Conservation (phyloP, 2,888 invertebrate species). For the Lithophane ornitopus region DNA sequence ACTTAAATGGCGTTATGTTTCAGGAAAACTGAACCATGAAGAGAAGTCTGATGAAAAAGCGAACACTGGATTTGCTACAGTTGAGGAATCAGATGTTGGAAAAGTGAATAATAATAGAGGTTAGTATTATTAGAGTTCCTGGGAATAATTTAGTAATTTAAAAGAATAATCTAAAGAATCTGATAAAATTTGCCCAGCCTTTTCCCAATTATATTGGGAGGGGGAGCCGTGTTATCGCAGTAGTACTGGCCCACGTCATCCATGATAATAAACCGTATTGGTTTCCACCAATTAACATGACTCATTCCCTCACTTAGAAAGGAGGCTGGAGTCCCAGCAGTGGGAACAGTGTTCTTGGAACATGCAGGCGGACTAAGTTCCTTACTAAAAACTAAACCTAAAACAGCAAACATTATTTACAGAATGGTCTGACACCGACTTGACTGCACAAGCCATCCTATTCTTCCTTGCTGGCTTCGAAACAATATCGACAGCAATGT, state of each 20-base stretch:
- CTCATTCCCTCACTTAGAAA: neutral
- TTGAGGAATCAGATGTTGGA: conserved; percentile 80
- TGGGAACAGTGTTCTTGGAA: neutral
- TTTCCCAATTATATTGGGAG: neutral
- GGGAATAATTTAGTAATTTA: neutral
- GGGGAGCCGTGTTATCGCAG: neutral
- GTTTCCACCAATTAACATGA: neutral
- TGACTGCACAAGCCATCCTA: conserved; percentile 86
- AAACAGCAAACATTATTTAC: neutral
- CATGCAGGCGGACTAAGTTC: neutral
- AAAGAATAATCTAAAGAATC: neutral
- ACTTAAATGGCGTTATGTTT: conserved; percentile 5
- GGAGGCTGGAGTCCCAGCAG: neutral
- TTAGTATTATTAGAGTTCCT: conserved; percentile 35
- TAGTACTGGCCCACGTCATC: neutral
- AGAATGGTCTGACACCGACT: conserved; percentile 83
- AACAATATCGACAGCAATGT: conserved; percentile 83
- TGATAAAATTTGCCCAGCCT: neutral
- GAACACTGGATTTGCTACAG: conserved; percentile 80
- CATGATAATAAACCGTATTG: neutral
- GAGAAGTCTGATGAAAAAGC: conserved; percentile 62
- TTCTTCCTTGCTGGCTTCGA: conserved; percentile 91
- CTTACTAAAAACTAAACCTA: neutral
- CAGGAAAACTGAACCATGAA: conserved; percentile 75
- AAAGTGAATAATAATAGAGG: conserved; percentile 67